These are phyloP conservation scores for Grus americana DNA, from an alignment of 2,113 vertebrate species.

Conservation along the genomic window DNA sequence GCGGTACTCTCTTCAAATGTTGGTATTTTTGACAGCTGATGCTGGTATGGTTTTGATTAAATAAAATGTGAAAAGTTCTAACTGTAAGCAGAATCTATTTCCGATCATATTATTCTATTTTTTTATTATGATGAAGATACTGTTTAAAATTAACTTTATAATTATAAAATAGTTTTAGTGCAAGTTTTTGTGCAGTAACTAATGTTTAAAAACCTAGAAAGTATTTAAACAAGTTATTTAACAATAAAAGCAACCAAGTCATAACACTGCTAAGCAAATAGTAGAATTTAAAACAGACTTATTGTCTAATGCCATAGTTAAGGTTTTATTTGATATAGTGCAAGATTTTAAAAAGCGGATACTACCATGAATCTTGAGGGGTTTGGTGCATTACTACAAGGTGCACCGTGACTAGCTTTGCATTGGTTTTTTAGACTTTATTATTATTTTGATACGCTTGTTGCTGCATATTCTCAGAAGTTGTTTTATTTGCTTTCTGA, in stretches of 20 bases:
- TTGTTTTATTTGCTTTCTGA: neutral
- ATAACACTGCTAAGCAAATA: neutral
- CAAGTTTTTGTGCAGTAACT: neutral
- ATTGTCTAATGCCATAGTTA: neutral
- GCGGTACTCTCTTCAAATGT: neutral
- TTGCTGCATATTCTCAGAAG: neutral
- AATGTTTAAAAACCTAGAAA: neutral
- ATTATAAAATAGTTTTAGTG: neutral
- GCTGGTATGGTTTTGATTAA: neutral
- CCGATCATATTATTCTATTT: neutral
- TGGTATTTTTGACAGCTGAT: neutral
- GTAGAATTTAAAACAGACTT: neutral
- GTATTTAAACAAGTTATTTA: neutral
- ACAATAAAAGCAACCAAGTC: neutral
- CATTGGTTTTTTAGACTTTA: neutral
- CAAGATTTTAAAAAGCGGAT: neutral
- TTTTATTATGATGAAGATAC: neutral
- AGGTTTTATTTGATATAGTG: neutral
- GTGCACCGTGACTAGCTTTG: neutral
- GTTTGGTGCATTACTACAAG: neutral
- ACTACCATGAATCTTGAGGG: neutral
- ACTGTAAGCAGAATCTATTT: neutral
- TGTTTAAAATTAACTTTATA: neutral
- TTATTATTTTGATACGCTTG: neutral
- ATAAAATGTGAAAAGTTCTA: neutral